Percentiles rank a stretch among this genome's conserved stretches.
phyloP scores from a whole-genome alignment of 1,140 invertebrate species.

The Meloidogyne hapla region DNA sequence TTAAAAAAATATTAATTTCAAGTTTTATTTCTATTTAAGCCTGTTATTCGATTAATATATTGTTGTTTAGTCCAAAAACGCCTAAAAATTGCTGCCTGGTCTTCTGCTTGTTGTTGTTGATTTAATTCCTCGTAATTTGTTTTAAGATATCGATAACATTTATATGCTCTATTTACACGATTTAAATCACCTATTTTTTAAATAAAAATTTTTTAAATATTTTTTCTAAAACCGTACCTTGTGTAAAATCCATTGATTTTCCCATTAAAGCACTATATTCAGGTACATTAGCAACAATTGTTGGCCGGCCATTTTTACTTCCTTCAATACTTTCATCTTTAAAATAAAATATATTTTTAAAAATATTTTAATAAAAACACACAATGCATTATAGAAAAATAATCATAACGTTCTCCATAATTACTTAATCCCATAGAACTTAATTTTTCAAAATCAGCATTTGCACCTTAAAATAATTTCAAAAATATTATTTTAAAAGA shows the following conservation, averaged over 20 bases:
- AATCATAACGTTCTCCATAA: slow-evolving; percentile 62
- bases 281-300: slow-evolving; percentile 56
- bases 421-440: slow-evolving; percentile 56
- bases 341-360: not conserved
- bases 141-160: slow-evolving; percentile 38
- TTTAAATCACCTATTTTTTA: slow-evolving; percentile 52
- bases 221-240: slow-evolving; percentile 17
- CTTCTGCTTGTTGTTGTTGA: not conserved
- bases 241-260: slow-evolving; percentile 61
- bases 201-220: slow-evolving; percentile 8
- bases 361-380: not conserved
- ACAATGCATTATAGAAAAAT: slow-evolving; percentile 59
- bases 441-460: slow-evolving; percentile 62
- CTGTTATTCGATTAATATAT: not conserved
- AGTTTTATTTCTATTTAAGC: not conserved
- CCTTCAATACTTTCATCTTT: slow-evolving; percentile 43
- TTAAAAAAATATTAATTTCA: too few species aligned
- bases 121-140: not conserved
- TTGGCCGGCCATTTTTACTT: slow-evolving; percentile 58
- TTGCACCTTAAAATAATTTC: slow-evolving; percentile 49
- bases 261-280: slow-evolving; percentile 59
- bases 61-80: not conserved
- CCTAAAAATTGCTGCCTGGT: not conserved
- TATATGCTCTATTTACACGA: slow-evolving; percentile 58
- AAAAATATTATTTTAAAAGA: not conserved